phyloP scores from a whole-genome alignment of 2,797 vertebrate genomes.

The Serranus cabrilla region DNA sequence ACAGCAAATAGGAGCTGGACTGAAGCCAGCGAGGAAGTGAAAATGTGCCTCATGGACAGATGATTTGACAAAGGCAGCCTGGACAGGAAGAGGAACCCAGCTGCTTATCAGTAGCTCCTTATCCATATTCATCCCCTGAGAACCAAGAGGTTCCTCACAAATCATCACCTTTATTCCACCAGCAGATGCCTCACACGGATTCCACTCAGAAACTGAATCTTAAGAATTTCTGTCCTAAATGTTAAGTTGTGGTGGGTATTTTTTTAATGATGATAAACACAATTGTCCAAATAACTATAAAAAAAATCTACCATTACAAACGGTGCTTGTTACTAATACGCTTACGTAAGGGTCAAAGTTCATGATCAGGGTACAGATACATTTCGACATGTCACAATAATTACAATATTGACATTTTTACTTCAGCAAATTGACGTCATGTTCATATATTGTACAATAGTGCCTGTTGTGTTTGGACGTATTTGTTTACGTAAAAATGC shows the following conservation, averaged over 20 bases:
- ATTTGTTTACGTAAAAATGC: too few species aligned
- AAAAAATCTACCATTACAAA: background rate
- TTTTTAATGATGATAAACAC: background rate
- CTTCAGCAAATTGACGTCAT: too few species aligned
- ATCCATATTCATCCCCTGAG: constrained; percentile 66
- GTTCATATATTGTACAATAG: too few species aligned
- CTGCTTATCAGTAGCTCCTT: constrained; percentile 84
- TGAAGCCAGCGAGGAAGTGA: constrained; percentile 75
- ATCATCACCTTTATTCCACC: constrained; percentile 59
- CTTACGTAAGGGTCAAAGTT: too few species aligned
- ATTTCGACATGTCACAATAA: too few species aligned
- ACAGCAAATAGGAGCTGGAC: constrained; percentile 62
- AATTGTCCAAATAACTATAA: constrained; percentile 4
- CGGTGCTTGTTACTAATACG: too few species aligned
- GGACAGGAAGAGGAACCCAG: constrained; percentile 82
- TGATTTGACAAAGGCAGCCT: constrained; percentile 69
- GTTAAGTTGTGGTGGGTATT: background rate
- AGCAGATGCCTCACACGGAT: background rate
- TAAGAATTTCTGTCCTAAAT: background rate
- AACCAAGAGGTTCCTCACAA: constrained; percentile 58
- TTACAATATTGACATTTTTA: too few species aligned
- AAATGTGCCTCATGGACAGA: constrained; percentile 77
- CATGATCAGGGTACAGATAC: too few species aligned
- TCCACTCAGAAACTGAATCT: background rate
- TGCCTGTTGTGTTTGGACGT: too few species aligned